phyloP scores from a whole-genome alignment of 2,113 vertebrate genomes.

The Chiloscyllium plagiosum region DNA sequence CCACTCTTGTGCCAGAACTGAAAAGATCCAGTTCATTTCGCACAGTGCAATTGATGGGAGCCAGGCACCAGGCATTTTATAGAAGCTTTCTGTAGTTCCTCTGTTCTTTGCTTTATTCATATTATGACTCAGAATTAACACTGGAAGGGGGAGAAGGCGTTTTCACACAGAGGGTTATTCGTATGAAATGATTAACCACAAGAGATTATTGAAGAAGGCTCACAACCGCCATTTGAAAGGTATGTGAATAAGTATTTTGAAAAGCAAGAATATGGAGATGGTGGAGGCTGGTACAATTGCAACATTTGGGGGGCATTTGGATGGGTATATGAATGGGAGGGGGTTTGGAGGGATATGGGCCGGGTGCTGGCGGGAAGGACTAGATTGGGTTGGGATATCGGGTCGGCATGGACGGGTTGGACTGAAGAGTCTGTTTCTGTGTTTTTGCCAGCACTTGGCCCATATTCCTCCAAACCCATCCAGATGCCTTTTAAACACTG shows the following conservation, averaged over 20 bases:
- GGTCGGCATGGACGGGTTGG: no score
- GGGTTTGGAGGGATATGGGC: no score
- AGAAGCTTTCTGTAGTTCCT: neutral
- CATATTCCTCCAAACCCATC: no score
- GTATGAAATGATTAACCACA: neutral
- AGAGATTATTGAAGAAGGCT: neutral
- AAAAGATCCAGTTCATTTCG: neutral
- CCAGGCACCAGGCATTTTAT: neutral
- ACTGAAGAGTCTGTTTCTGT: no score
- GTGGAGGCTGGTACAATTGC: no score
- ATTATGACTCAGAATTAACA: neutral
- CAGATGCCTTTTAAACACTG: no score
- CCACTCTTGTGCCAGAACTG: neutral
- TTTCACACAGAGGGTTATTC: neutral
- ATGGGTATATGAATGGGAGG: no score
- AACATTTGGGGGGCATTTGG: no score
- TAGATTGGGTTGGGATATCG: no score
- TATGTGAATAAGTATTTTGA: neutral
- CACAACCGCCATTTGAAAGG: neutral
- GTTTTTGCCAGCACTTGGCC: no score
- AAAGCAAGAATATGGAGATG: neutral
- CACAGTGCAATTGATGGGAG: neutral
- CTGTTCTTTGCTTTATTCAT: neutral
- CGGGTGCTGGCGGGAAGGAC: no score
- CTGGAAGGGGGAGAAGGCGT: neutral